Base-by-base conservation (phyloP, 2,797 vertebrate genomes). In the Cercopithecus mitis region DNA sequence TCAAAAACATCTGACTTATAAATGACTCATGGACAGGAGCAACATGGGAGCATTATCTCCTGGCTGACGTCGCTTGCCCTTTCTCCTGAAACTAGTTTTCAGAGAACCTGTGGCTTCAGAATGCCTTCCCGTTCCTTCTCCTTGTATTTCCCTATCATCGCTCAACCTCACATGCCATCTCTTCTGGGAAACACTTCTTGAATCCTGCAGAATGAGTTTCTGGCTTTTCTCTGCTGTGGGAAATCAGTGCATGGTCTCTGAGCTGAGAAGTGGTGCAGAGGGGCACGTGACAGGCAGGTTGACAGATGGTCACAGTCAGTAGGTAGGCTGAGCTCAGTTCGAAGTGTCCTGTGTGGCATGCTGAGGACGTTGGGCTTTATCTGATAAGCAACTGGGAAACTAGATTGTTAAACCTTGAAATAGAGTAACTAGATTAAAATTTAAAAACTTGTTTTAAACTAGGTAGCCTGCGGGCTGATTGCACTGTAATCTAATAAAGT, bases 231-330 rank as follows among this genome's bases (percentile, higher is more conserved):
- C 4, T 87, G 5, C 33, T 61, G 9, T 87, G 47, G 27, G 50
- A 61, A 41, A 22, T 83, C 39, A 27, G 2, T 39, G 64, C 43
- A 27, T 17, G 17, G 58, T 52, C 14, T 45, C 33, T 36, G 7
- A 43, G 52, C 24, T 43, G 24, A 24, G 7, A 72, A 19, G 43
- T 24, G 25, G 10, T 24, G 25, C 36, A 13, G 58, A 6, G 1
- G n/a, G 36, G 4, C 39, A 24, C 25, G 2, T 0, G 3, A 24
- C 14, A n/a, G 33, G 24, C 33, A 39, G 22, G 11, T 4, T 81
- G 43, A 88, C 81, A 96, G 88, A 94, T 64, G 50, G 92, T 52
- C 76, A 89, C 12, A 50, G n/a, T 73, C 88, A 47, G 22, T 47
- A 61, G 24, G 41, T n/a, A 57, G 20, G 2, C 83, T n/a, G 36